These are phyloP conservation scores for Flexamia atlantica DNA, from an alignment of 2,888 invertebrate genomes.

Conservation along the genomic window DNA sequence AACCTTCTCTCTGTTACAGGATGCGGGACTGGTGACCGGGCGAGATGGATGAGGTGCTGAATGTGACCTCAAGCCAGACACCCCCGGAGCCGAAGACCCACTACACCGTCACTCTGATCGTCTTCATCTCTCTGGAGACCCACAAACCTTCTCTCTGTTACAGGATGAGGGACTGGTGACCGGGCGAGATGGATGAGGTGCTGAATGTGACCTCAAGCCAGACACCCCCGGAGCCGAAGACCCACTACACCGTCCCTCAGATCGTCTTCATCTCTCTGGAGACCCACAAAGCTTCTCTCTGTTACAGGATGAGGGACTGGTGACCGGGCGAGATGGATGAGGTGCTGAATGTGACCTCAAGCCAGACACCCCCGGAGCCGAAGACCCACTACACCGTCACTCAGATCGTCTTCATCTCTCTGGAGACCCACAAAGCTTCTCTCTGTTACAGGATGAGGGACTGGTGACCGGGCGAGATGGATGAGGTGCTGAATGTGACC, in stretches of 20 bases:
- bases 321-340: conserved; percentile 60
- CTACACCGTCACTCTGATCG: conserved; percentile 14
- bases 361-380: conserved; percentile 39
- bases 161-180: conserved; percentile 41
- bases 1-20: not conserved
- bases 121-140: too few species aligned
- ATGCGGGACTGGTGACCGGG: conserved; percentile 27
- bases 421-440: too few species aligned
- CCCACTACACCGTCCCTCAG: not conserved
- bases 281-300: not conserved
- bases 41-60: conserved; percentile 28
- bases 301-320: conserved; percentile 61
- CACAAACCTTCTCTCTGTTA: not conserved
- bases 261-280: conserved; percentile 1
- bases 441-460: conserved; percentile 30
- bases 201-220: conserved; percentile 16
- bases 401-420: conserved; percentile 76
- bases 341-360: conserved; percentile 56
- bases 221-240: conserved; percentile 14
- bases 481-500: conserved; percentile 27
- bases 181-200: conserved; percentile 32
- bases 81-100: conserved; percentile 18
- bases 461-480: conserved; percentile 42
- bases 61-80: conserved; percentile 24
- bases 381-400: conserved; percentile 70